These are phyloP conservation scores for Sphecodes monilicornis DNA, from an alignment of 2,888 invertebrate species.

Conservation along the genomic window DNA sequence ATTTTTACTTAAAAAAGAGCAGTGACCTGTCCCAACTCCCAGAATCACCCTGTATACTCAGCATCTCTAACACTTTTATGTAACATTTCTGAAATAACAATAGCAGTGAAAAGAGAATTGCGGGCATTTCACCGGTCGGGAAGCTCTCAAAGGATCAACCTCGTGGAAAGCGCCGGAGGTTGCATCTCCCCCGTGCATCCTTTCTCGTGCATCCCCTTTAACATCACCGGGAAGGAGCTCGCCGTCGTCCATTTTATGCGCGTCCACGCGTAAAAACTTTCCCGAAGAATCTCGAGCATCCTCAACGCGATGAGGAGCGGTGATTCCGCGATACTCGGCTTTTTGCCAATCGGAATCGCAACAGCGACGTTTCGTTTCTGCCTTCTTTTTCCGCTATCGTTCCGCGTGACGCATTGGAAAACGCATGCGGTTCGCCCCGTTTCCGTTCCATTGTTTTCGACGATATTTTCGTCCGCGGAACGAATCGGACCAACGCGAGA, in stretches of 20 bases:
- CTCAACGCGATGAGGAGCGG: constrained; percentile 2
- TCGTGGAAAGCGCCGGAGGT: neutral
- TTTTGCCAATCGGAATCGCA: constrained; percentile 14
- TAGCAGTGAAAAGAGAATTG: neutral
- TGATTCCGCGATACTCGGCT: constrained; percentile 38
- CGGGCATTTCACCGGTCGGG: neutral
- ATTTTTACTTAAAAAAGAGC: too few relatives aligned
- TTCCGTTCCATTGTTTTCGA: neutral
- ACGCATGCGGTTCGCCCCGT: neutral
- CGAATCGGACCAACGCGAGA: neutral
- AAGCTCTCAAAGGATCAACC: neutral
- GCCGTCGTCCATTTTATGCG: constrained; percentile 23
- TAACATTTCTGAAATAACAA: neutral
- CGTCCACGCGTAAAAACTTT: constrained; percentile 47
- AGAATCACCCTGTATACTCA: too few relatives aligned
- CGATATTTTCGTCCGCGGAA: neutral
- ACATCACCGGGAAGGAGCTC: constrained; percentile 25
- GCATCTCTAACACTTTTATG: neutral
- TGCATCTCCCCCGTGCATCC: neutral
- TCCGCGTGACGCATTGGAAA: neutral
- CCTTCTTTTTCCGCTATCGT: neutral
- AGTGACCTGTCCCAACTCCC: too few relatives aligned
- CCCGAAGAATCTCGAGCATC: constrained; percentile 57
- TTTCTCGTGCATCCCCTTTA: constrained; percentile 50
- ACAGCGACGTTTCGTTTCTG: neutral